Conservation (phyloP, 1,140 invertebrate genomes). For the Pectinophora gossypiella region DNA sequence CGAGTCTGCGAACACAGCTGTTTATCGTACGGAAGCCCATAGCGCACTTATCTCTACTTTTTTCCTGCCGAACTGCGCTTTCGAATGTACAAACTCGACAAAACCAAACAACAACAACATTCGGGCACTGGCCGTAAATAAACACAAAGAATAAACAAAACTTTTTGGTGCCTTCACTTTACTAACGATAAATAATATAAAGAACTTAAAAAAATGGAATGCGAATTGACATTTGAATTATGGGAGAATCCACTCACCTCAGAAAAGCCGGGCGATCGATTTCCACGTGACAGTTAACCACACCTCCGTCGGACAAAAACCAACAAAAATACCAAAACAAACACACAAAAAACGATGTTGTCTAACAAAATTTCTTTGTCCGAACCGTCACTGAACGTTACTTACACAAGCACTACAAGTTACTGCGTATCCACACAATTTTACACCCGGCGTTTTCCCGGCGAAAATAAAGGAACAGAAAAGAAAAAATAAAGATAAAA, state of each 20-base stretch:
- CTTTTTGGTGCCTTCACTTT: no score
- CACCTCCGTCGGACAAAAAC: slow-evolving; percentile 29
- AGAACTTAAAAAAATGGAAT: no score
- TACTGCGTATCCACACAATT: slow-evolving; percentile 33
- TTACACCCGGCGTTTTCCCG: slow-evolving; percentile 56
- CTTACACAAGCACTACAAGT: slow-evolving; percentile 36
- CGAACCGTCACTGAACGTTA: slow-evolving; percentile 33
- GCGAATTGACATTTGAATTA: neutral
- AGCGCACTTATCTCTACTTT: slow-evolving; percentile 7
- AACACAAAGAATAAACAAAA: no score
- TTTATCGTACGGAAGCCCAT: neutral
- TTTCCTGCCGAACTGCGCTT: slow-evolving; percentile 21
- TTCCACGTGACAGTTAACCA: slow-evolving; percentile 39
- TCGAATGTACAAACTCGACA: no score
- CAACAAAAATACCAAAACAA: slow-evolving; percentile 37
- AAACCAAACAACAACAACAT: no score
- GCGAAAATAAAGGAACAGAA: slow-evolving; percentile 41
- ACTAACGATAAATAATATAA: no score
- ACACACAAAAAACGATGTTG: slow-evolving; percentile 25
- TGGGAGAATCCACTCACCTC: slow-evolving; percentile 13
- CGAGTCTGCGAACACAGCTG: neutral
- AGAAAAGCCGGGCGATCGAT: slow-evolving; percentile 33
- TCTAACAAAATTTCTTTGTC: slow-evolving; percentile 17
- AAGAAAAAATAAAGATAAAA: slow-evolving; percentile 35
- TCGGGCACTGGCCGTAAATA: no score